Evolutionary conservation across 2,113 vertebrate species (phyloP), one percentile per base, ranked within the genome.

Genomic region (Podocnemis expansa): DNA sequence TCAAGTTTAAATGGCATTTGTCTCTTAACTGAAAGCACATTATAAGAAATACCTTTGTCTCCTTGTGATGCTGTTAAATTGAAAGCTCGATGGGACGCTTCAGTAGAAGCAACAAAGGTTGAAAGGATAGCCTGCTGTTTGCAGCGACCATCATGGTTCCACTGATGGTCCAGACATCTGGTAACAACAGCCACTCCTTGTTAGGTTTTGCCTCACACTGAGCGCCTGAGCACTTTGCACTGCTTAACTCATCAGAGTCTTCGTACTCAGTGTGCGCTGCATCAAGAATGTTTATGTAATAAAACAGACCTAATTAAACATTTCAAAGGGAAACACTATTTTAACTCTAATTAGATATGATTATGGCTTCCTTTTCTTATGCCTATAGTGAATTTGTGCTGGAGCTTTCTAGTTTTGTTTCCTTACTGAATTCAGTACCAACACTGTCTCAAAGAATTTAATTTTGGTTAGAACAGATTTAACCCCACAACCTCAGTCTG

Each of bases 321-420:
- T 98, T 98, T 98, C 98, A 98, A 98, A 98, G 97, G 97, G 98
- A 98, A 98, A 98, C 97, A 98, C 98, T 98, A 98, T 98, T 98
- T 98, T 97, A 97, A 96, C 97, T 97, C 97, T 98, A 98, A 98
- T 98, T 98, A 98, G 97, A 96, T 98, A 97, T 98, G 98, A 98
- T 98, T 98, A 97, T 95, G 25, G 97, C 97, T 97, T 97, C 96
- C 87, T 89, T 96, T 91, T 91, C 97, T 96, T 95, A 25, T 87
- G 95, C 94, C 84, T 94, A 54, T 3, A 43, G 87, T 93, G 95
- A 88, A 78, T 93, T 90, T 93, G 89, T 89, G 55, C 78, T 90
- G 93, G 87, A 93, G 82, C 89, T 88, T 90, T 95, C 94, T 93
- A 63, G 47, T 96, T 97, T 97, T 0, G 3, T 92, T 93, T 95